Conservation (phyloP, 2,888 invertebrate genomes). For the Drosophila lacicola region DNA sequence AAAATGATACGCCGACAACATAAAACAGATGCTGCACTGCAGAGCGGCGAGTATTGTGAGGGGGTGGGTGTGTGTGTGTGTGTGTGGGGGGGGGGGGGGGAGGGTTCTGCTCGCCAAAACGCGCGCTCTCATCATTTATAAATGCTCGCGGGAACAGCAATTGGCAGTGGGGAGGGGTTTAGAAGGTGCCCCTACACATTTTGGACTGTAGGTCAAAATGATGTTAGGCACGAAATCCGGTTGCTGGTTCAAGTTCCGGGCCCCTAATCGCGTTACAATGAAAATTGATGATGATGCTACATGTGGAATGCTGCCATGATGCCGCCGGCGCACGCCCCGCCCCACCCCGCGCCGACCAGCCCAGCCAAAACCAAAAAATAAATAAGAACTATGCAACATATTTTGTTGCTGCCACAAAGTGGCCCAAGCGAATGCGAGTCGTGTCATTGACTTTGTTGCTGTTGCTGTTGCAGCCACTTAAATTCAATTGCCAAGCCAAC, state of each 20-base stretch:
- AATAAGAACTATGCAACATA: slow-evolving; percentile 67
- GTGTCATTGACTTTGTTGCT: slow-evolving; percentile 60
- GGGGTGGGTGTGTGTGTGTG: too few relatives aligned
- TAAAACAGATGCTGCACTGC: slow-evolving; percentile 72
- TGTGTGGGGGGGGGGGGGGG: not conserved
- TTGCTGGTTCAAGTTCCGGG: slow-evolving; percentile 49
- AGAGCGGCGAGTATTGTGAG: too few relatives aligned
- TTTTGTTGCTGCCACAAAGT: slow-evolving; percentile 72
- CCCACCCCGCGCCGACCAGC: not conserved
- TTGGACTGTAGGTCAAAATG: slow-evolving; percentile 45
- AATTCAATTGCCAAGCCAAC: slow-evolving; percentile 73
- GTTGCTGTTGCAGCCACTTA: slow-evolving; percentile 62
- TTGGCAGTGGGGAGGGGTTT: not conserved
- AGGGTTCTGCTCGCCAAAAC: slow-evolving; percentile 30
- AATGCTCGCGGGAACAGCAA: slow-evolving; percentile 61
- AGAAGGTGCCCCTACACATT: not conserved
- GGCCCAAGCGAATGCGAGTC: slow-evolving; percentile 61
- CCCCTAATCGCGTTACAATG: slow-evolving; percentile 79
- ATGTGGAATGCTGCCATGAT: slow-evolving; percentile 19
- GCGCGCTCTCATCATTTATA: slow-evolving; percentile 76
- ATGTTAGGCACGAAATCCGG: slow-evolving; percentile 74
- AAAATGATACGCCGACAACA: slow-evolving; percentile 77
- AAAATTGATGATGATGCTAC: slow-evolving; percentile 75
- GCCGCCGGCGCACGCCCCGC: not conserved
- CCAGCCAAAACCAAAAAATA: not conserved